These are phyloP conservation scores for Hirtodrosophila histrioides DNA, from an alignment of 2,888 invertebrate genomes.

Conservation along the genomic window DNA sequence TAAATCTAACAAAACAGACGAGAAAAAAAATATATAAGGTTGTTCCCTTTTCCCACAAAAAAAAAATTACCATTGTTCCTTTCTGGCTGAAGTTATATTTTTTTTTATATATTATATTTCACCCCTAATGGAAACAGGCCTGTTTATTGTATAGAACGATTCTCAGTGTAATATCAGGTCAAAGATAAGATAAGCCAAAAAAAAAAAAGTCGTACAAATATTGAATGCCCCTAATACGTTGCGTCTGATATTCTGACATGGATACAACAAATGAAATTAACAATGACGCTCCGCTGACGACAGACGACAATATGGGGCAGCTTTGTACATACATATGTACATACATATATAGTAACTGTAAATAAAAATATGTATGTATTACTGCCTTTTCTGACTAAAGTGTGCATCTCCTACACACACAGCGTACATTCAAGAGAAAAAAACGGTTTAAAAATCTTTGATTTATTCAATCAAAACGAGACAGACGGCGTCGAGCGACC, in stretches of 20 bases:
- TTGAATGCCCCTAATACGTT: conserved; percentile 48
- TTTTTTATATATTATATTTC: too few relatives aligned
- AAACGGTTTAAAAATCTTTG: conserved; percentile 44
- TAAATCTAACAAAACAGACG: too few relatives aligned
- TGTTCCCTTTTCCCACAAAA: too few relatives aligned
- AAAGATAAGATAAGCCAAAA: conserved; percentile 49
- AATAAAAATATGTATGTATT: conserved; percentile 34
- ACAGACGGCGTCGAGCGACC: conserved; percentile 14
- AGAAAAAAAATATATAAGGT: too few relatives aligned
- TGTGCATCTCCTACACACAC: conserved; percentile 19
- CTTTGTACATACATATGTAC: too few relatives aligned
- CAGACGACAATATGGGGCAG: conserved; percentile 11
- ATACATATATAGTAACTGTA: conserved; percentile 53
- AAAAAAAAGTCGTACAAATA: conserved; percentile 10
- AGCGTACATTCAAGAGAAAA: conserved; percentile 11
- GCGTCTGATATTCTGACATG: conserved; percentile 41
- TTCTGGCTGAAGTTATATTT: too few relatives aligned
- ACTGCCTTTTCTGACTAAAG: conserved; percentile 25
- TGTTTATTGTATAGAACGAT: too few relatives aligned
- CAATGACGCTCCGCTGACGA: conserved; percentile 43
- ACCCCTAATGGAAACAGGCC: too few relatives aligned
- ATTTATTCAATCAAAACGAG: conserved; percentile 63
- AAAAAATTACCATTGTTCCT: too few relatives aligned
- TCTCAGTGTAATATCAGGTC: too few relatives aligned
- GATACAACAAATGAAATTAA: conserved; percentile 61